A percentile compares a stretch with the other conserved stretches of the same genome.
Evolutionary conservation across 1,140 invertebrate species (phyloP).

Genomic region (Lordiphosa mommai): DNA sequence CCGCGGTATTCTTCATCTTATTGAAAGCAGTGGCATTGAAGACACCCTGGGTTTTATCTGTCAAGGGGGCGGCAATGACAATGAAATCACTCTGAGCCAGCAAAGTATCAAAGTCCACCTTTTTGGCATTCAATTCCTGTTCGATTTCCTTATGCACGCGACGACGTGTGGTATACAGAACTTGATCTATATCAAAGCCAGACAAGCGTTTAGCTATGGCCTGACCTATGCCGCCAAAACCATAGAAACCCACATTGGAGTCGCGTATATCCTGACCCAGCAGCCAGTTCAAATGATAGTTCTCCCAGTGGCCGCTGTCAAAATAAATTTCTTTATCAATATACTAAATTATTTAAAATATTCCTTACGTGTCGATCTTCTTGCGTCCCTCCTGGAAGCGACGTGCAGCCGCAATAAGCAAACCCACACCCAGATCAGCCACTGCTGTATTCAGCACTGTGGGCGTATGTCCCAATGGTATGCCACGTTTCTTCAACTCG

Average conservation of each 20-base stretch:
- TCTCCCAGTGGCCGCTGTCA: slow-evolving; percentile 88
- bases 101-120: slow-evolving; percentile 86
- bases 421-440: slow-evolving; percentile 90
- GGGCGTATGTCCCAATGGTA: slow-evolving; percentile 93
- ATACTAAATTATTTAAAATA: slow-evolving; percentile 58
- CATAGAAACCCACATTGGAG: slow-evolving; percentile 92
- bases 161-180: slow-evolving; percentile 87
- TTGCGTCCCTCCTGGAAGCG: slow-evolving; percentile 88
- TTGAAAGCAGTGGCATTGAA: slow-evolving; percentile 88
- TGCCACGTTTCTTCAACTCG: slow-evolving; percentile 85
- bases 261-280: slow-evolving; percentile 89
- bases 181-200: slow-evolving; percentile 85
- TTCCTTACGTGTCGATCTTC: slow-evolving; percentile 65
- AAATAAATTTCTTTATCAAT: slow-evolving; percentile 79
- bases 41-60: slow-evolving; percentile 87
- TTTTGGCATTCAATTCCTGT: slow-evolving; percentile 86
- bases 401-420: slow-evolving; percentile 80
- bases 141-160: slow-evolving; percentile 83
- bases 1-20: slow-evolving; percentile 90
- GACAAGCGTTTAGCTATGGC: slow-evolving; percentile 86
- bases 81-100: slow-evolving; percentile 89
- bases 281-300: slow-evolving; percentile 93
- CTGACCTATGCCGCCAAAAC: slow-evolving; percentile 91
- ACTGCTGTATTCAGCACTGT: slow-evolving; percentile 94
- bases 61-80: slow-evolving; percentile 85